Percentiles rank a stretch among this genome's conserved stretches.
Evolutionary conservation across 2,797 vertebrate species (phyloP).

Genomic region (Mallotus villosus): DNA sequence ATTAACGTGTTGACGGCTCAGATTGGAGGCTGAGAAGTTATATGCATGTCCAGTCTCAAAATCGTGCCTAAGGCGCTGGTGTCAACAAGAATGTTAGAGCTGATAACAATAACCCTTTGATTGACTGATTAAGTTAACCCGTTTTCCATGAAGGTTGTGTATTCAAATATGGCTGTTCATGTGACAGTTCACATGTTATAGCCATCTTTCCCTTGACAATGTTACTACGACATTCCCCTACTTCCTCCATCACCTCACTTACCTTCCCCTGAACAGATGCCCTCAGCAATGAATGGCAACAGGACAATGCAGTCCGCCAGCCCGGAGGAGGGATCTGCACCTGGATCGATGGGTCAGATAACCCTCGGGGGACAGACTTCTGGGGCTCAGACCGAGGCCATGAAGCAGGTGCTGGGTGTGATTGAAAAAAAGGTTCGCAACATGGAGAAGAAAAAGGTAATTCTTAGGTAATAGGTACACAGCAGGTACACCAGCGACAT

Average conservation of each 20-base stretch:
- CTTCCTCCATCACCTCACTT: background rate
- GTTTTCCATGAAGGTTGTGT: background rate
- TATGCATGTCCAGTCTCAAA: background rate
- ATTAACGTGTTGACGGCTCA: background rate
- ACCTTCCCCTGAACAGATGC: slow-evolving; percentile 76
- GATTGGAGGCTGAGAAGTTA: background rate
- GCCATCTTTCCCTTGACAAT: background rate
- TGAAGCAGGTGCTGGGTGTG: slow-evolving; percentile 92
- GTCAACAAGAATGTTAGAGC: background rate
- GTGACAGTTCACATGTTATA: background rate
- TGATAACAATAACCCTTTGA: background rate
- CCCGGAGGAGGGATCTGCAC: slow-evolving; percentile 82
- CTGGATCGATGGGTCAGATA: slow-evolving; percentile 68
- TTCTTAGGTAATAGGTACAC: background rate
- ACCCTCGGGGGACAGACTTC: slow-evolving; percentile 60
- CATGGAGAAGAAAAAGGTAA: slow-evolving; percentile 97
- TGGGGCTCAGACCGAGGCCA: slow-evolving; percentile 83
- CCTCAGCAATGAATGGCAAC: slow-evolving; percentile 91
- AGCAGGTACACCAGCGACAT: background rate
- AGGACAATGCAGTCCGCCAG: slow-evolving; percentile 83
- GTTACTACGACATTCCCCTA: background rate
- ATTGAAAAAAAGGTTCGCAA: slow-evolving; percentile 96
- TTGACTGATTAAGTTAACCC: background rate
- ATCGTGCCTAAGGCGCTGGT: background rate
- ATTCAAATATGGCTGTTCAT: background rate